Evolutionary conservation across 2,888 invertebrate species (phyloP).

Genomic region (Eupithecia abbreviata): DNA sequence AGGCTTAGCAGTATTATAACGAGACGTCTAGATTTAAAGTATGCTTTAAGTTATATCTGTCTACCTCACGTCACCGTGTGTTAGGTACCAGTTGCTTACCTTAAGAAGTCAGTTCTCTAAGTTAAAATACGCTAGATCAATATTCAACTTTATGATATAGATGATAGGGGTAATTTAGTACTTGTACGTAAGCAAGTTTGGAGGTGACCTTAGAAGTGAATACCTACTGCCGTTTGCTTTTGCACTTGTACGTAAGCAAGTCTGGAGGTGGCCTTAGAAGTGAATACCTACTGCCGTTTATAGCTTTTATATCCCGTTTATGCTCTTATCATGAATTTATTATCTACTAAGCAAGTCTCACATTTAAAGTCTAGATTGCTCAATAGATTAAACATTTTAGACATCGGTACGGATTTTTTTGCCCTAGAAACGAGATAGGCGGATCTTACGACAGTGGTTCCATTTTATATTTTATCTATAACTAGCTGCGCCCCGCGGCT

Average conservation of each 20-base stretch:
- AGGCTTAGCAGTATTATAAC: conserved; percentile 79
- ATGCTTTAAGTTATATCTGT: conserved; percentile 62
- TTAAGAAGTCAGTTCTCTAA: conserved; percentile 37
- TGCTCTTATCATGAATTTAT: background rate
- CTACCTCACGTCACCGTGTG: conserved; percentile 75
- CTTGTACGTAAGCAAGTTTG: background rate
- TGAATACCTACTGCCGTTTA: background rate
- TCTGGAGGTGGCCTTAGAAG: background rate
- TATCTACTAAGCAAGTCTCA: background rate
- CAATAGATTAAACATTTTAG: background rate
- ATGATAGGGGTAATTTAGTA: conserved; percentile 45
- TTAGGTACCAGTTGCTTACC: conserved; percentile 48
- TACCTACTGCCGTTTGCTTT: conserved; percentile 22
- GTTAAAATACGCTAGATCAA: conserved; percentile 35
- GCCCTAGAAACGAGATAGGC: background rate
- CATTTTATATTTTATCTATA: background rate
- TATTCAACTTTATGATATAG: conserved; percentile 41
- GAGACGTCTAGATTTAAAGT: conserved; percentile 59
- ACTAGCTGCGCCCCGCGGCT: too few species aligned
- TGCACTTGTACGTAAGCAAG: conserved; percentile 26
- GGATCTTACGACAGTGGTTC: background rate
- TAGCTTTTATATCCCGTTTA: conserved; percentile 1
- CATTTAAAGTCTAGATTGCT: background rate
- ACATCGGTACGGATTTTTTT: background rate
- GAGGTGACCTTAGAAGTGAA: too few species aligned